These are phyloP conservation scores for Euzophera pinguis DNA, from an alignment of 2,888 invertebrate genomes.

Conservation along the genomic window DNA sequence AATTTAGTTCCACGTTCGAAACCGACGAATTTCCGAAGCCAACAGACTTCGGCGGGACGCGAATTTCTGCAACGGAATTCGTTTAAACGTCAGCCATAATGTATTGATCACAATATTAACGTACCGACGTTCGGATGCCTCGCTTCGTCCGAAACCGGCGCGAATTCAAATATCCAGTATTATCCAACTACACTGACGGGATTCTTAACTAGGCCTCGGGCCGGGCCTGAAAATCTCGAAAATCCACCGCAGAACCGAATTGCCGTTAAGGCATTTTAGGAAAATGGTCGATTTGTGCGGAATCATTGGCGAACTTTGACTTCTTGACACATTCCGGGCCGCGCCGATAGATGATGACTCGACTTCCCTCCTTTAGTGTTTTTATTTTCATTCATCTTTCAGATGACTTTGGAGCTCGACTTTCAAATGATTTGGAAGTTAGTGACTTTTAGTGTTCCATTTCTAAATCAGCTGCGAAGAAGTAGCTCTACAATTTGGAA, in stretches of 20 bases:
- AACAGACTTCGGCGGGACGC: not conserved
- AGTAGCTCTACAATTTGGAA: no score
- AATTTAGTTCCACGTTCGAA: not conserved
- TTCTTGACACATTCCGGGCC: slow-evolving; percentile 33
- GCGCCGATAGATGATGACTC: slow-evolving; percentile 20
- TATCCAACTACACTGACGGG: slow-evolving; percentile 33
- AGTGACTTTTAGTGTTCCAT: no score
- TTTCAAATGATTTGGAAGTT: no score
- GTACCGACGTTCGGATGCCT: slow-evolving; percentile 39
- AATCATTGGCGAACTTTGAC: slow-evolving; percentile 19
- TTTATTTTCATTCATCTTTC: no score
- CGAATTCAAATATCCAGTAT: slow-evolving; percentile 54
- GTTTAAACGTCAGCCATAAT: slow-evolving; percentile 11
- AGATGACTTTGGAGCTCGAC: no score
- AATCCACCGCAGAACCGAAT: slow-evolving; percentile 67
- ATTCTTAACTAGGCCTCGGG: slow-evolving; percentile 71
- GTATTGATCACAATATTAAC: slow-evolving; percentile 25
- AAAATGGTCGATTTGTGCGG: slow-evolving; percentile 40
- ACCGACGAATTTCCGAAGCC: not conserved
- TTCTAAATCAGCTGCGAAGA: no score
- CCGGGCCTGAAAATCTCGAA: slow-evolving; percentile 68
- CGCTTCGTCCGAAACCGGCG: slow-evolving; percentile 39
- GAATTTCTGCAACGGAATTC: not conserved
- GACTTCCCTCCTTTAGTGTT: not conserved
- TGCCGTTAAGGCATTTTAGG: slow-evolving; percentile 71